Base-by-base conservation (phyloP, 2,797 vertebrate genomes). In the Tangara arthus region DNA sequence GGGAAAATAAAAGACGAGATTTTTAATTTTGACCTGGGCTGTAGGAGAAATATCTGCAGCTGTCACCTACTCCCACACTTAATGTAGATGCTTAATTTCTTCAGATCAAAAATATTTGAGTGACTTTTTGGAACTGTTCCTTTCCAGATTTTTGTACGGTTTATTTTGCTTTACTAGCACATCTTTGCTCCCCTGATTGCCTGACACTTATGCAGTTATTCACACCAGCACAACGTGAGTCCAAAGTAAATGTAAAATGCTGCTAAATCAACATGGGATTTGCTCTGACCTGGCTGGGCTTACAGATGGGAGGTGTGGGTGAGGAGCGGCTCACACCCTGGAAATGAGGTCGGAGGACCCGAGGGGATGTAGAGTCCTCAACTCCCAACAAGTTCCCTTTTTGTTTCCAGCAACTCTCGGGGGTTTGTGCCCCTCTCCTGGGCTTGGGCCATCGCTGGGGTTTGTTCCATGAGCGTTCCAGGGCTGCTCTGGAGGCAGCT, bases 231-330 rank as follows among this genome's bases (percentile, higher is more conserved):
- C 63, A 20, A 91, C 72, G 76, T 2, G 61, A 73, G 72, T 92
- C 90, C 87, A 94, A 97, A 94, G 70, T 90, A 95, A 96, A 95
- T 87, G 89, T 86, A 88, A 96, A 93, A 72, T 3, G 41, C 91
- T 95, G 93, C 81, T 89, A 88, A 93, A 63, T 82, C 89, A 93
- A 93, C 86, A 92, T 0, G 2, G 84, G 72, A 22, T 87, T 82
- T 93, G 77, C 80, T 94, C 66, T 79, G 93, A 79, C 87, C 92
- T 83, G 69, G 79, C 89, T 82, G 94, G 32, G 69, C 34, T 91
- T 32, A 42, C 65, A 69, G 18, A 39, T 1, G 59, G 55, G 89
- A 91, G 79, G 69, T 49, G 65, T 60, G 89, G 75, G 60, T 76
- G 39, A 55, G 63, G 85, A 92, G 55, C 14, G 4, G 30, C 19